These are phyloP conservation scores for Sericinus montela DNA, from an alignment of 2,888 invertebrate genomes.

Conservation along the genomic window DNA sequence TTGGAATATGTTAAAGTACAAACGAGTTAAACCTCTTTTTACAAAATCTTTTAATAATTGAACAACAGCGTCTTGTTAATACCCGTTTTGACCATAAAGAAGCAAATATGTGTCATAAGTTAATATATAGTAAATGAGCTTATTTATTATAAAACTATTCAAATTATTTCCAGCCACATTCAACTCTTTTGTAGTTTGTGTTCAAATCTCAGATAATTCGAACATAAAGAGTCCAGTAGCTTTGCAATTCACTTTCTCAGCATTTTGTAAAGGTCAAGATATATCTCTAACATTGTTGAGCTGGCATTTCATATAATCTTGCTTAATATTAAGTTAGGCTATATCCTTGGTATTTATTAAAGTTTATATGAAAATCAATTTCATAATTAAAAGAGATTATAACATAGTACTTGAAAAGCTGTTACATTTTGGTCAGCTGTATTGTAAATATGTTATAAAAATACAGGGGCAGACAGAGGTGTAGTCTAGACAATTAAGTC, in stretches of 20 bases:
- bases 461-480: no score
- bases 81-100: no score
- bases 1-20: no score
- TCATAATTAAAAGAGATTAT: neutral
- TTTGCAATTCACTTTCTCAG: conserved; percentile 22
- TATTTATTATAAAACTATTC: no score
- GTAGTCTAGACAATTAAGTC: no score
- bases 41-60: no score
- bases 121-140: no score
- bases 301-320: conserved; percentile 28
- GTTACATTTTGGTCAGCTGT: no score
- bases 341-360: conserved; percentile 12
- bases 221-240: conserved; percentile 20
- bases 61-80: no score
- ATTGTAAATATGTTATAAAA: no score
- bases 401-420: neutral
- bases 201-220: neutral
- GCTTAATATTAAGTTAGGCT: conserved; percentile 23
- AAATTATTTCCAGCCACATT: neutral
- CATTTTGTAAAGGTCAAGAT: conserved; percentile 28
- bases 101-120: no score
- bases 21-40: no score
- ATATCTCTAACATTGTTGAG: conserved; percentile 31
- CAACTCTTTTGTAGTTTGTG: neutral
- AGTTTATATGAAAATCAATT: conserved; percentile 11